Percentiles rank a stretch among this genome's conserved stretches.
These are phyloP conservation scores for Cosmorhoe ocellata DNA, from an alignment of 2,888 invertebrate species.

Conservation along the genomic window DNA sequence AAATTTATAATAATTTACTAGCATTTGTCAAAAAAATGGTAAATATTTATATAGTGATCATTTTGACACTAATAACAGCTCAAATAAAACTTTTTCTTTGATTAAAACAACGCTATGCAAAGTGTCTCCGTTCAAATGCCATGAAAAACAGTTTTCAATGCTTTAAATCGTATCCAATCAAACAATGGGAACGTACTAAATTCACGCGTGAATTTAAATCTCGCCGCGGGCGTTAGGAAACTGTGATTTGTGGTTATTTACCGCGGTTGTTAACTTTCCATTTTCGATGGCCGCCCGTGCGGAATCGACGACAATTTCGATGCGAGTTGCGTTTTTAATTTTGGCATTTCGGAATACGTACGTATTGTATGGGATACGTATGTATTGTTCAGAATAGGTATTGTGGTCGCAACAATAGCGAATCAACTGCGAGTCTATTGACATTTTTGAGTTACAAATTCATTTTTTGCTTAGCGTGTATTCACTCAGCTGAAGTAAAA, in stretches of 20 bases:
- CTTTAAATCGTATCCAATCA: background rate
- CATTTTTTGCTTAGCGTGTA: conserved; percentile 17
- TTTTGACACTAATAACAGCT: too few relatives aligned
- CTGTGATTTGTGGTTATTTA: conserved; percentile 82
- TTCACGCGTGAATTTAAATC: conserved; percentile 77
- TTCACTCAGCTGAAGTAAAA: conserved; percentile 15
- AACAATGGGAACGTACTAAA: conserved; percentile 54
- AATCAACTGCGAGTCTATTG: conserved; percentile 29
- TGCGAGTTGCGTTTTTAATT: conserved; percentile 76
- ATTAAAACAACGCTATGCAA: too few relatives aligned
- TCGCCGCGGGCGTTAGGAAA: conserved; percentile 75
- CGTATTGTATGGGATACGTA: conserved; percentile 62
- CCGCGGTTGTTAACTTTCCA: conserved; percentile 79
- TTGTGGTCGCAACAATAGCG: conserved; percentile 41
- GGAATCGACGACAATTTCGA: conserved; percentile 71
- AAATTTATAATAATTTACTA: too few relatives aligned
- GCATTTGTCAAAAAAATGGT: too few relatives aligned
- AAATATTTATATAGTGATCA: too few relatives aligned
- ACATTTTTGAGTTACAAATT: conserved; percentile 36
- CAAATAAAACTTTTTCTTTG: too few relatives aligned
- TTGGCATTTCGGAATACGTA: conserved; percentile 69
- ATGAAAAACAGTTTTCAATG: too few relatives aligned
- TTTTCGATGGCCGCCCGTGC: conserved; percentile 71
- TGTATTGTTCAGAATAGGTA: conserved; percentile 39
- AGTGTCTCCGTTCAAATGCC: too few relatives aligned